A percentile compares a stretch with the other conserved stretches of the same genome.
Evolutionary conservation across 2,113 vertebrate genomes (phyloP).

Genomic region (Hippolais icterina): DNA sequence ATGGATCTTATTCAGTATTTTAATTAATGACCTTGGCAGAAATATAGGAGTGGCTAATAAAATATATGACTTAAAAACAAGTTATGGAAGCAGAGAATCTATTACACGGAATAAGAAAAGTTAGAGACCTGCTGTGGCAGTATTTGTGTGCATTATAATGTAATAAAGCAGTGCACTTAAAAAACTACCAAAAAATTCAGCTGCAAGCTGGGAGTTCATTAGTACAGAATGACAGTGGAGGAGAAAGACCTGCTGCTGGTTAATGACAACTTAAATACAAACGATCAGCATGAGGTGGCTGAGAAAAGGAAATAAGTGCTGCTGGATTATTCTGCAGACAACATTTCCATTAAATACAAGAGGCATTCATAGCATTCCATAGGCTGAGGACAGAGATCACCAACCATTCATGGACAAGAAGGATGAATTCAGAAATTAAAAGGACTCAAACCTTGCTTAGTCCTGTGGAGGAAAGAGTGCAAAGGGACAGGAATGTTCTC

Average conservation of each 20-base stretch:
- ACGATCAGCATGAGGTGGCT: neutral
- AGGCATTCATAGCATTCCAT: neutral
- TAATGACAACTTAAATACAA: neutral
- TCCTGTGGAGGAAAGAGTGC: neutral
- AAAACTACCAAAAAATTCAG: neutral
- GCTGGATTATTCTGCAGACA: neutral
- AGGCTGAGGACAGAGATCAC: neutral
- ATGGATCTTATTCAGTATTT: neutral
- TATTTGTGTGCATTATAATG: neutral
- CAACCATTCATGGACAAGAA: neutral
- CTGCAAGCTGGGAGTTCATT: neutral
- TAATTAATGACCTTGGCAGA: constrained; percentile 15
- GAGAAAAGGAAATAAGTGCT: neutral
- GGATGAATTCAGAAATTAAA: neutral
- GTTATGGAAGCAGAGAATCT: neutral
- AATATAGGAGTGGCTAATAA: constrained; percentile 7
- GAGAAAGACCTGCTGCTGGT: neutral
- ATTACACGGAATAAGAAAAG: neutral
- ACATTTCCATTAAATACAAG: neutral
- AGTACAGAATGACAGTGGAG: neutral
- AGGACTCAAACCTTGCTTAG: neutral
- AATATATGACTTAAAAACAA: neutral
- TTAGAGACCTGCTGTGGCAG: neutral
- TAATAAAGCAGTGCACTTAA: neutral
- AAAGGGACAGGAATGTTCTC: neutral